Evolutionary conservation across 2,113 vertebrate genomes (phyloP), one percentile per base, ranked within the genome.

Genomic region (Prolemur simus): DNA sequence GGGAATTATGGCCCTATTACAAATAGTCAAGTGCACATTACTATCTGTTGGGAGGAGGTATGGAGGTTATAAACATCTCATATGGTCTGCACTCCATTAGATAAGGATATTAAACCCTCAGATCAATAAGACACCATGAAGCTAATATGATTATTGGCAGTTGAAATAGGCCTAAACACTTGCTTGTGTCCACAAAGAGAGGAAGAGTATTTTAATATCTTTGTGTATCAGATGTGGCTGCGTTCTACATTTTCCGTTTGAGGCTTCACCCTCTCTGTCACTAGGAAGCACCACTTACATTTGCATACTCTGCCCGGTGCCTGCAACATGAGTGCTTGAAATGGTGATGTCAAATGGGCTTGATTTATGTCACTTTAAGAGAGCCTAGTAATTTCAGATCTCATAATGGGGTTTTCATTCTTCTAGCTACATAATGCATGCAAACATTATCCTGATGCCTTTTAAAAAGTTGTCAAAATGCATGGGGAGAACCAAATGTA

Each of bases 391-490:
- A 95, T 96, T 97, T 94, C 68, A 94, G 66, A 58, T 85, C 82
- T 81, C 49, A 6, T 96, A 81, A 96, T 97, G 83, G 94, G 58
- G 34, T 77, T 95, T 94, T 93, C 83, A 84, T 96, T 95, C 88
- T 96, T 91, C 56, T 78, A 89, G 58, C 93, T 95, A 69, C 74
- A 93, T 93, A 91, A 96, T 91, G 76, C 96, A 96, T 89, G 74
- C 86, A 95, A 97, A 97, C 91, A 96, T 94, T 80, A 97, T 74
- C 92, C 27, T 80, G 82, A 97, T 83, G 89, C 21, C 63, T 95
- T 96, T 95, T 89, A 23, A 87, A 85, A 96, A 95, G 47, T 84
- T 97, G 91, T 96, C 95, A 97, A 81, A 97, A 94, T 93, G 93
- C 80, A 96, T 54, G 56, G 60, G 63, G 81, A 91, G 83, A 93